phyloP scores from a whole-genome alignment of 1,140 invertebrate species.

The Heliconius nattereri region DNA sequence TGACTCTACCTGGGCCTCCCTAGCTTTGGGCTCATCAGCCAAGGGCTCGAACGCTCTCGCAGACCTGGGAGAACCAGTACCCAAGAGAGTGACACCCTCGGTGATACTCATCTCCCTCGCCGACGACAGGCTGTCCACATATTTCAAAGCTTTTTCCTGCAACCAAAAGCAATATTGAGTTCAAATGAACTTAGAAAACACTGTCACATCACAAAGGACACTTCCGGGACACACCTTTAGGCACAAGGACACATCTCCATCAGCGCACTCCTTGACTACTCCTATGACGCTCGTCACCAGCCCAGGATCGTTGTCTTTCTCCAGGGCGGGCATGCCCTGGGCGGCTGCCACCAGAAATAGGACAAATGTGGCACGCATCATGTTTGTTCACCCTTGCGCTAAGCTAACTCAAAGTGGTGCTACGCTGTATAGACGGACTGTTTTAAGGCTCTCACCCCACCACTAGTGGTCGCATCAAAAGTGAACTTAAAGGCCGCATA shows the following conservation, averaged over 20 bases:
- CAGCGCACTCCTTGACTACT: slow-evolving; percentile 70
- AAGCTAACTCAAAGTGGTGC: slow-evolving; percentile 72
- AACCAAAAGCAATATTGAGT: slow-evolving; percentile 54
- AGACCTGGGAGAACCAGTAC: slow-evolving; percentile 82
- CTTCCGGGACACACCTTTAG: slow-evolving; percentile 68
- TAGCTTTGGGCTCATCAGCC: slow-evolving; percentile 85
- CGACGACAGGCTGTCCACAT: slow-evolving; percentile 64
- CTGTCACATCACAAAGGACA: slow-evolving; percentile 50
- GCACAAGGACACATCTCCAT: slow-evolving; percentile 70
- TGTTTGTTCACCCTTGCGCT: slow-evolving; percentile 65
- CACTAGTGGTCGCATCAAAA: slow-evolving; percentile 61
- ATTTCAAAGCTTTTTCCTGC: slow-evolving; percentile 75
- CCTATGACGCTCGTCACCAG: slow-evolving; percentile 60
- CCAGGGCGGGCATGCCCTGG: slow-evolving; percentile 66
- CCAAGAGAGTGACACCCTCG: slow-evolving; percentile 87
- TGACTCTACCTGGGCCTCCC: slow-evolving; percentile 89
- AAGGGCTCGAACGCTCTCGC: slow-evolving; percentile 82
- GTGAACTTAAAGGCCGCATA: slow-evolving; percentile 66
- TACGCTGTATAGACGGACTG: slow-evolving; percentile 57
- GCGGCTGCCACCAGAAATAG: slow-evolving; percentile 63
- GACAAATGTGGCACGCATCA: slow-evolving; percentile 62
- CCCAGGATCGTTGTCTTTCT: slow-evolving; percentile 65
- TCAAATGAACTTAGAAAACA: slow-evolving; percentile 9
- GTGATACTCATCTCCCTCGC: slow-evolving; percentile 81
- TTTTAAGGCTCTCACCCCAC: slow-evolving; percentile 76